A percentile compares a stretch with the other conserved stretches of the same genome.
phyloP scores from a whole-genome alignment of 2,113 vertebrate species.

The Echinops telfairi region DNA sequence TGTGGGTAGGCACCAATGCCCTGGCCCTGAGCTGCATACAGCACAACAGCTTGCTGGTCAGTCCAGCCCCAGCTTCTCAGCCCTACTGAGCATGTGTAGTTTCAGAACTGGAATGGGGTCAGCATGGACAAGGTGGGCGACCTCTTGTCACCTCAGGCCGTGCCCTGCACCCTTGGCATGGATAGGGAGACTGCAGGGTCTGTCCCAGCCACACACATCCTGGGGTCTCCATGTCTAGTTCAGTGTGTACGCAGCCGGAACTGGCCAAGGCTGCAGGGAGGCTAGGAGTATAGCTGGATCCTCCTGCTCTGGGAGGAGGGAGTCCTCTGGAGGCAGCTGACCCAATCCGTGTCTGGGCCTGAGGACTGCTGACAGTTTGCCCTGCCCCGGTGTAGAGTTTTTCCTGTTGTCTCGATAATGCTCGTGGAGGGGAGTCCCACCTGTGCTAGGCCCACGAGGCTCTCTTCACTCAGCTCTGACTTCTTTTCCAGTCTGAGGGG shows the following conservation, averaged over 20 bases:
- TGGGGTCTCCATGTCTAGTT: neutral
- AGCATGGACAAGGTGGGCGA: neutral
- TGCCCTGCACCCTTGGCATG: neutral
- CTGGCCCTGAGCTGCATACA: neutral
- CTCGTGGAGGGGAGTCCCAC: neutral
- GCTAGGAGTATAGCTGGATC: neutral
- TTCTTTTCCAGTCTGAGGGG: conserved; percentile 39
- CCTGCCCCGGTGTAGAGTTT: neutral
- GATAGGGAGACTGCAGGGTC: neutral
- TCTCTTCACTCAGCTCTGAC: neutral
- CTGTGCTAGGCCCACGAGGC: neutral
- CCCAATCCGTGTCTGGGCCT: neutral
- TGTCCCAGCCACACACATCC: neutral
- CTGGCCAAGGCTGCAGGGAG: neutral
- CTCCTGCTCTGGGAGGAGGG: neutral
- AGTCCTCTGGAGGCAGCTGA: neutral
- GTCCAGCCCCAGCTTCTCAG: neutral
- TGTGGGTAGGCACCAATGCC: neutral
- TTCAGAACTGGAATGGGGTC: neutral
- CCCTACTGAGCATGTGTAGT: neutral
- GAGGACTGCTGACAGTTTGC: neutral
- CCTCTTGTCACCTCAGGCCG: neutral
- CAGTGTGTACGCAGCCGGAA: neutral
- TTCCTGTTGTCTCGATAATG: neutral
- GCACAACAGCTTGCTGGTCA: neutral